Conservation (phyloP, 2,797 vertebrate genomes). For the Lindbergichthys nudifrons region DNA sequence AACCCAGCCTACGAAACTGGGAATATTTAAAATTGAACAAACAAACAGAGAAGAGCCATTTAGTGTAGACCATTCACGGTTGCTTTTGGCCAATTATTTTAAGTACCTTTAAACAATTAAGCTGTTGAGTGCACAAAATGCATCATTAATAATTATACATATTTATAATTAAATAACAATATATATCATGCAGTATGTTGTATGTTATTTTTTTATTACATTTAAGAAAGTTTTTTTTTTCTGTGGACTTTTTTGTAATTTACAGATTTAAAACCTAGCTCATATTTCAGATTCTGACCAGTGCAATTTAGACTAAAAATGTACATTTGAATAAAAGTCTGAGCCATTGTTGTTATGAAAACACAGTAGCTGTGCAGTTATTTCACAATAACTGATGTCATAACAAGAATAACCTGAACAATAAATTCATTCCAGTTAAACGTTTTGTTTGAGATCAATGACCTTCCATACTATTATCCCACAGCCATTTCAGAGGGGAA, state of each 20-base stretch:
- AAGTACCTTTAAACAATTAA: conserved; percentile 16
- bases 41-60: neutral
- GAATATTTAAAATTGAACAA: conserved; percentile 8
- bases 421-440: too few relatives aligned
- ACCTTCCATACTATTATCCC: conserved; percentile 13
- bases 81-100: neutral
- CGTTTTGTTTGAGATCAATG: neutral
- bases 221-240: neutral
- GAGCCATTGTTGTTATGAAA: neutral
- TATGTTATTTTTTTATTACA: neutral
- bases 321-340: neutral
- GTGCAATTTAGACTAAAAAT: neutral
- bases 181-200: neutral
- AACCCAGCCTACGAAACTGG: neutral
- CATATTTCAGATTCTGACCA: too few relatives aligned
- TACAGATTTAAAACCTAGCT: neutral
- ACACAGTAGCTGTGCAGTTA: neutral
- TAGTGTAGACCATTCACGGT: neutral
- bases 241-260: neutral
- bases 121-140: conserved; percentile 17
- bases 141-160: conserved; percentile 2
- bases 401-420: neutral
- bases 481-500: conserved; percentile 40
- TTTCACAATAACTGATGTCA: neutral
- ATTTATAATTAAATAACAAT: neutral